Percentiles rank a stretch among this genome's conserved stretches.
Evolutionary conservation across 2,888 invertebrate genomes (phyloP).

Genomic region (Limnephilus marmoratus): DNA sequence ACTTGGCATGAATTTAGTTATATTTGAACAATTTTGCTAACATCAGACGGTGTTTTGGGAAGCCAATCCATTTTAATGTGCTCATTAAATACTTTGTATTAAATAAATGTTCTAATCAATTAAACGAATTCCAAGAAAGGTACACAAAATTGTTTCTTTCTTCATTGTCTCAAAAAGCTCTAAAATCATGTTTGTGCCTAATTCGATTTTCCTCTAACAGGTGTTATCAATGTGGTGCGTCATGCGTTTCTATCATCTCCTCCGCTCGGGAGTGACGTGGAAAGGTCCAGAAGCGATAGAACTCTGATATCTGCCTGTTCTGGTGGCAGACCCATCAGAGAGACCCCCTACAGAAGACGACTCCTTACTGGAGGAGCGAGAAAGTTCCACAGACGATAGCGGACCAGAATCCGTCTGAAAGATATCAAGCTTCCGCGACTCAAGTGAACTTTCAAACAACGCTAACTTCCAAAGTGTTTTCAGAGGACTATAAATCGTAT

Average conservation of each 20-base stretch:
- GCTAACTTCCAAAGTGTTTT: neutral
- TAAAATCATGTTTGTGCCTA: neutral
- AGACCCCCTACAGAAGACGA: conserved; percentile 63
- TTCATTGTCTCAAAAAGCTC: too few species aligned
- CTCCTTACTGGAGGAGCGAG: conserved; percentile 56
- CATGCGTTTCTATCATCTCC: conserved; percentile 83
- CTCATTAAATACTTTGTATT: neutral
- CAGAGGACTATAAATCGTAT: conserved; percentile 2
- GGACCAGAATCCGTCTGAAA: conserved; percentile 58
- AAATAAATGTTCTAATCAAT: neutral
- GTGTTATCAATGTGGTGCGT: conserved; percentile 85
- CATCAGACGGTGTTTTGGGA: neutral
- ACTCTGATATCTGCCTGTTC: conserved; percentile 76
- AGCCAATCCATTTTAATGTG: neutral
- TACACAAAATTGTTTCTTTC: too few species aligned
- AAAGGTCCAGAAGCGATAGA: conserved; percentile 83
- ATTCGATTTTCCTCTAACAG: conserved; percentile 72
- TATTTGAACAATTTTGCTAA: neutral
- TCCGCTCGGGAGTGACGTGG: conserved; percentile 86
- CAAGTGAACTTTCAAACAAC: neutral
- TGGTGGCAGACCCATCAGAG: conserved; percentile 68
- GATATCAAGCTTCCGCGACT: neutral
- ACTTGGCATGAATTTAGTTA: neutral
- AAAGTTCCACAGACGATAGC: conserved; percentile 46
- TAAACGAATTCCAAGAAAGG: too few species aligned